phyloP scores from a whole-genome alignment of 2,888 invertebrate genomes.

The Helicoverpa assulta region DNA sequence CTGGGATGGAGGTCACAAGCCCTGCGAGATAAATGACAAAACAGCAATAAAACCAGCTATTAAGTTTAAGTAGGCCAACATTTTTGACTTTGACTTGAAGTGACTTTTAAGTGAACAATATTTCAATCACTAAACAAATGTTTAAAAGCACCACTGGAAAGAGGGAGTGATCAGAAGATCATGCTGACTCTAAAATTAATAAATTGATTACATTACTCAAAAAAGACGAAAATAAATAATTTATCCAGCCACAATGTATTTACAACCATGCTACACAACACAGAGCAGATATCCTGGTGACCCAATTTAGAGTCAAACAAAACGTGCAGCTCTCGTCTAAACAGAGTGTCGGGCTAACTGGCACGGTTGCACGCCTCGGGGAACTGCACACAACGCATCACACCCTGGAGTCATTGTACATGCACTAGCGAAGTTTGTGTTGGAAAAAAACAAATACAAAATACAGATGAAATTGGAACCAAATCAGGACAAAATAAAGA shows the following conservation, averaged over 20 bases:
- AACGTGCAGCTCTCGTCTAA: constrained; percentile 12
- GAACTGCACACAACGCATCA: background rate
- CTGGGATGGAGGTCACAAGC: background rate
- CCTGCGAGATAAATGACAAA: constrained; percentile 6
- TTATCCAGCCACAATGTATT: background rate
- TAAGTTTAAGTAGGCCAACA: background rate
- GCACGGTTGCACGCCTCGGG: constrained; percentile 18
- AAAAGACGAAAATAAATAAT: too few relatives aligned
- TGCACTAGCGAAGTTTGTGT: background rate
- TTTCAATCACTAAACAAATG: too few relatives aligned
- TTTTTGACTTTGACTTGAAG: too few relatives aligned
- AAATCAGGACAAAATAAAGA: too few relatives aligned
- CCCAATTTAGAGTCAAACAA: constrained; percentile 25
- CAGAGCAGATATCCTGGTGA: constrained; percentile 10
- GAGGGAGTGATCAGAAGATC: too few relatives aligned
- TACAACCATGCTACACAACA: background rate
- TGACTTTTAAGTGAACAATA: too few relatives aligned
- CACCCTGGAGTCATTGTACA: background rate
- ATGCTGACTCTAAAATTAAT: too few relatives aligned
- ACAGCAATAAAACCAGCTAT: background rate
- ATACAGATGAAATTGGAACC: too few relatives aligned
- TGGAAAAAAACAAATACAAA: too few relatives aligned
- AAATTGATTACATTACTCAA: too few relatives aligned
- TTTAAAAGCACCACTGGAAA: too few relatives aligned
- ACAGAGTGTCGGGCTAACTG: constrained; percentile 32